Base-by-base conservation (phyloP, 2,888 invertebrate species). In the Hermodice carunculata region DNA sequence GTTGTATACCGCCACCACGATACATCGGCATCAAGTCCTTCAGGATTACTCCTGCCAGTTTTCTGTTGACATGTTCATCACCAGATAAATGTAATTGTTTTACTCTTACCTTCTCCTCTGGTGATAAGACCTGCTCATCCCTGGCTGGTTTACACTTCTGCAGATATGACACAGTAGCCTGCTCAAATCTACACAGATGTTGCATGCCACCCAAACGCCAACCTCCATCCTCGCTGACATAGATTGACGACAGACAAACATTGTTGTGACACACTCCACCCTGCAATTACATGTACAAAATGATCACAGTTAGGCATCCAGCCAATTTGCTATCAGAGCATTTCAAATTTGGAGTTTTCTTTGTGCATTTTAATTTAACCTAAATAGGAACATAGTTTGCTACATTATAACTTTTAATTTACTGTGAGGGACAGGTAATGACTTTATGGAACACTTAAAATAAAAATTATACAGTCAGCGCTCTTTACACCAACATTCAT, bases 141-240 rank as follows among this genome's bases (percentile, higher is more conserved):
- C 69, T 32, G n/a, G 53, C 22, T 17, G 43, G 4, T n/a, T 29
- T 49, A 40, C 34, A 44, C 32, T 46, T 54, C 14, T 22, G 4
- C 8, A 71, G 67, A 51, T 49, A 65, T 0, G 65, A 19, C 0
- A 54, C 34, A 0, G 67, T 52, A 5, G 63, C 69, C 28, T 79
- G 75, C 22, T 67, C 54, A 87, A 81, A 91, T 89, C 29, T 92
- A 91, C 70, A 92, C 88, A 78, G 70, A 70, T 82, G 91, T 83
- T 96, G 95, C 79, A 95, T 88, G 3, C 94, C 94, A 14, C 93
- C 94, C 32, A 96, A 88, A 81, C 94, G 93, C 96, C 96, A 96
- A 64, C 90, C 91, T 0, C 95, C 94, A 86, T 94, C 93, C 19
- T 90, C 89, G 29, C 92, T 91, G 6, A 95, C 91, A 87, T 93